These are phyloP conservation scores for Tauraco hartlaubi DNA, from an alignment of 2,797 vertebrate genomes.

Conservation along the genomic window DNA sequence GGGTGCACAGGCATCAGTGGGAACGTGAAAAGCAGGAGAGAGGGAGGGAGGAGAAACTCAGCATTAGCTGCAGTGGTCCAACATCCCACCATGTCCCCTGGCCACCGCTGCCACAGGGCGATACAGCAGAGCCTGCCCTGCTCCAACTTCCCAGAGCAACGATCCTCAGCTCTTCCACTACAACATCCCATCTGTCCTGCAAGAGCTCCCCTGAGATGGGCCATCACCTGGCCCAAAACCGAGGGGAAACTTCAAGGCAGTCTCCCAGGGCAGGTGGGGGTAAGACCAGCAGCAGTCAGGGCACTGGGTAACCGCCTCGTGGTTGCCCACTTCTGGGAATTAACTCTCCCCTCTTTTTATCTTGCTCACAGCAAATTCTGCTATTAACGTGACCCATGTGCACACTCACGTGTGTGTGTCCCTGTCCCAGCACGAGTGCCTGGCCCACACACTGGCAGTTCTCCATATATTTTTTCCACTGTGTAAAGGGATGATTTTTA, in stretches of 20 bases:
- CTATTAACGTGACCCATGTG: not conserved
- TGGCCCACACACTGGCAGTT: not conserved
- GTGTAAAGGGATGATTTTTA: not conserved
- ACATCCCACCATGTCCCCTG: fast-evolving
- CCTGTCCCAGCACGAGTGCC: not conserved
- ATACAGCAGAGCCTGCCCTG: not conserved
- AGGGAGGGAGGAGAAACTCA: not conserved
- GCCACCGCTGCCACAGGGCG: not conserved
- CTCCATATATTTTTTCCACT: not conserved
- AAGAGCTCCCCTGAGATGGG: not conserved
- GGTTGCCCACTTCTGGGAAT: not conserved
- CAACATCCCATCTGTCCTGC: fast-evolving
- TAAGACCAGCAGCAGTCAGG: not conserved
- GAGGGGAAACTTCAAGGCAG: not conserved
- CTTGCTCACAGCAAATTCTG: not conserved
- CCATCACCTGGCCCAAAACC: not conserved
- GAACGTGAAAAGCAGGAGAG: not conserved
- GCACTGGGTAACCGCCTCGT: not conserved
- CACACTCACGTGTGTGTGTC: not conserved
- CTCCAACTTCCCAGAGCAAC: not conserved
- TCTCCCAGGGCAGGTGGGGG: not conserved
- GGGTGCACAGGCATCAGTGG: not conserved
- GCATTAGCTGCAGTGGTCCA: not conserved
- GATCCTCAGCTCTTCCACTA: not conserved
- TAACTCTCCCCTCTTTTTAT: not conserved